Percentiles rank a stretch among this genome's conserved stretches.
These are phyloP conservation scores for Hafferia zeledoni DNA, from an alignment of 2,797 vertebrate species.

Conservation along the genomic window DNA sequence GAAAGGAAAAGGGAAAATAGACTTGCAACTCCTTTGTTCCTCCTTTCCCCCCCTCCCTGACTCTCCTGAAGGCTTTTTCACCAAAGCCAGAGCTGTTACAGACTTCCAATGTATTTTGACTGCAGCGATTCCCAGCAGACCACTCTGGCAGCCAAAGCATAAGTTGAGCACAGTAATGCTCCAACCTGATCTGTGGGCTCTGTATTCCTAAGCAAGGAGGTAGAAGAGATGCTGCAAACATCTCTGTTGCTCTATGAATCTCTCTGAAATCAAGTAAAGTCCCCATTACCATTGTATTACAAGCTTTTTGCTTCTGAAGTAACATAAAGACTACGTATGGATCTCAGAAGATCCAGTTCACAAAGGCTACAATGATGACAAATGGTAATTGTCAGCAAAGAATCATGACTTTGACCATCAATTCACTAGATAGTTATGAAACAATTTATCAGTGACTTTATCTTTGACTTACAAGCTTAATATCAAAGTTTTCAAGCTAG, in stretches of 20 bases:
- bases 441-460: not conserved
- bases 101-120: not conserved
- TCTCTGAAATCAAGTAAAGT: not conserved
- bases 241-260: not conserved
- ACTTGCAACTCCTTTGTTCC: not conserved
- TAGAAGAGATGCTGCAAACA: not conserved
- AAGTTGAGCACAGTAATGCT: not conserved
- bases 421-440: not conserved
- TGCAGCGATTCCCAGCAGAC: not conserved
- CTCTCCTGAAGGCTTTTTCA: not conserved
- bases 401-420: not conserved
- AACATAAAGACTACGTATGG: not conserved
- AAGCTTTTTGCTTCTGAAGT: not conserved
- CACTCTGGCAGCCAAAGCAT: not conserved
- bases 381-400: not conserved
- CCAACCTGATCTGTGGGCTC: not conserved
- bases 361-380: not conserved
- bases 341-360: not conserved
- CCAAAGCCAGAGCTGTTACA: not conserved
- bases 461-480: not conserved
- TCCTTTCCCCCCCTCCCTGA: not conserved
- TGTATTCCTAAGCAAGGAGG: accelerated
- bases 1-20: not conserved
- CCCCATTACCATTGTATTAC: no score
- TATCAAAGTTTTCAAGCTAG: not conserved